phyloP scores from a whole-genome alignment of 1,140 invertebrate genomes.

The Aphis gossypii region DNA sequence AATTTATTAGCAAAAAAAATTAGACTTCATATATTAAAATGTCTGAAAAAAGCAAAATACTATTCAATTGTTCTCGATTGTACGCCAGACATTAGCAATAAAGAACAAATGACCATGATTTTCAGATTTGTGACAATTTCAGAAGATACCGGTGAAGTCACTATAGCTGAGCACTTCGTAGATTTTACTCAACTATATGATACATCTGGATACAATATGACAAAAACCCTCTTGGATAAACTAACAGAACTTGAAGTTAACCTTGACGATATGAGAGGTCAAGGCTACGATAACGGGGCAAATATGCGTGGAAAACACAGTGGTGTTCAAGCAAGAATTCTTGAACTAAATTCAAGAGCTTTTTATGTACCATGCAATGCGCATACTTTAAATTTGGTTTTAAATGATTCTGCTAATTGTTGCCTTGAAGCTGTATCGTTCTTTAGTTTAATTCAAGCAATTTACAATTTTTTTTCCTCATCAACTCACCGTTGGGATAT shows the following conservation, averaged over 20 bases:
- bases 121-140: conserved; percentile 48
- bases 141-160: conserved; percentile 57
- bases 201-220: conserved; percentile 35
- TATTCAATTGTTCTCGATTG: conserved; percentile 46
- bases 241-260: conserved; percentile 56
- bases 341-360: conserved; percentile 60
- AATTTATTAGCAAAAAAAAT: conserved; percentile 61
- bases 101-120: conserved; percentile 41
- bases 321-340: conserved; percentile 60
- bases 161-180: conserved; percentile 61
- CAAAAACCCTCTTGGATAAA: conserved; percentile 11
- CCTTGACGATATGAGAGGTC: conserved; percentile 59
- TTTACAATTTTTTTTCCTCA: conserved; percentile 61
- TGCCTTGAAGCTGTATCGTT: conserved; percentile 60
- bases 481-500: conserved; percentile 60
- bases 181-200: conserved; percentile 59
- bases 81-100: conserved; percentile 37
- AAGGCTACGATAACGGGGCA: conserved; percentile 60
- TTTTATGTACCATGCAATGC: conserved; percentile 62
- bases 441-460: conserved; percentile 61
- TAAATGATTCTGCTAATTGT: conserved; percentile 62
- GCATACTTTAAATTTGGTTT: conserved; percentile 63
- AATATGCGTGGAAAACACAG: conserved; percentile 61
- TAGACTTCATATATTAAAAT: neutral
- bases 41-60: conserved; percentile 26